phyloP scores from a whole-genome alignment of 2,888 invertebrate genomes.

The Napeogenes sylphis region DNA sequence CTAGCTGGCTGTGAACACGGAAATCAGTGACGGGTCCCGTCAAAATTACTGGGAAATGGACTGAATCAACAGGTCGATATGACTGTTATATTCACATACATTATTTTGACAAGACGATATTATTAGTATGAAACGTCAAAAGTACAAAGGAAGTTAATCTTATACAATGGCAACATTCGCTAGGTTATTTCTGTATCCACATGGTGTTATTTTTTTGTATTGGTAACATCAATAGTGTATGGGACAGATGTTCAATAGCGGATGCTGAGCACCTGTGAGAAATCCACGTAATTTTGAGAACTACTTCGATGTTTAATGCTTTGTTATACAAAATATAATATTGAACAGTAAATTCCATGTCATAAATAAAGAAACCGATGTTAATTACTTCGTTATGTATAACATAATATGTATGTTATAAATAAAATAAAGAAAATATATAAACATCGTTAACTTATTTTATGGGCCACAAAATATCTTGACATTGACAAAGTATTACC shows the following conservation, averaged over 20 bases:
- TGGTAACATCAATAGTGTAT: constrained; percentile 24
- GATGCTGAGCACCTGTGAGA: constrained; percentile 71
- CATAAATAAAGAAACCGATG: too few relatives aligned
- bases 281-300: constrained; percentile 44
- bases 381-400: too few relatives aligned
- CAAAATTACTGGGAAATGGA: constrained; percentile 60
- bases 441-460: too few relatives aligned
- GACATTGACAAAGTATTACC: constrained; percentile 2
- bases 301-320: neutral
- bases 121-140: too few relatives aligned
- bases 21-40: constrained; percentile 63
- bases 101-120: too few relatives aligned
- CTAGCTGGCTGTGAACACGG: constrained; percentile 55
- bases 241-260: constrained; percentile 64
- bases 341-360: too few relatives aligned
- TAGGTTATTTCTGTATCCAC: constrained; percentile 9
- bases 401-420: too few relatives aligned
- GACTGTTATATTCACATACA: neutral
- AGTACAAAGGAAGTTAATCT: too few relatives aligned
- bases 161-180: constrained; percentile 4
- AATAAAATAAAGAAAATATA: too few relatives aligned
- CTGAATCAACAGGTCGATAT: constrained; percentile 64
- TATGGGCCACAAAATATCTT: neutral
- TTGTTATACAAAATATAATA: neutral
- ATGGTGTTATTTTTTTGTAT: constrained; percentile 9